Evolutionary conservation across 2,113 vertebrate species (phyloP), one percentile per base, ranked within the genome.

Genomic region (Xenotilapia caudafasciata): DNA sequence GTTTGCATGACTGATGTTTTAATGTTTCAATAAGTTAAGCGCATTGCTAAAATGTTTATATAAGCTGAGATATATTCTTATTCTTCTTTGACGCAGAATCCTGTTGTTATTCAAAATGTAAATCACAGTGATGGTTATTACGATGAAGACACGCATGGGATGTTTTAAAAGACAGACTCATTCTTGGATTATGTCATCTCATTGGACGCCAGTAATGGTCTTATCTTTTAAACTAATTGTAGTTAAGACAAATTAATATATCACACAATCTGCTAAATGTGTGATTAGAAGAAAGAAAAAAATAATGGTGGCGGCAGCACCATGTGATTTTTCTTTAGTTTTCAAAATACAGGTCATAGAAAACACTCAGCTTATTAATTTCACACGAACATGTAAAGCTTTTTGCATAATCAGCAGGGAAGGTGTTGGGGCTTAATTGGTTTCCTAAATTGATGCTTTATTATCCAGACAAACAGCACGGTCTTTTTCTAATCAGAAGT

Each of bases 381-480:
- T 92, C 86, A 55, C 23, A 82, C 79, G 58, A 77, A 83, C 58
- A 28, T 88, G 56, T 81, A 86, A 84, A 73, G 79, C 80, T 84
- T 83, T 82, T 89, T 84, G 58, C 60, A 83, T 88, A 88, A 93
- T 92, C 89, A 85, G 82, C 38, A 28, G 90, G 86, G 92, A 93
- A 84, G 79, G 84, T 84, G 82, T 60, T 92, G 88, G 90, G 70
- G 82, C 85, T 77, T 89, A 88, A 93, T 91, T 91, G 86, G 80
- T 88, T 92, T 94, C 92, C 56, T 91, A 92, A 93, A 94, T 84
- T 92, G 84, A 89, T 89, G 56, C 77, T 62, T 85, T 53, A 83
- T 93, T 84, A 94, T 94, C 87, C 91, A 79, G 84, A 90, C 90
- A 91, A 86, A 68, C 7, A 54, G 60, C n/a, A 40, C 33, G n/a